A percentile compares a stretch with the other conserved stretches of the same genome.
phyloP scores from a whole-genome alignment of 1,140 invertebrate genomes.

The Nixonia krombeini region DNA sequence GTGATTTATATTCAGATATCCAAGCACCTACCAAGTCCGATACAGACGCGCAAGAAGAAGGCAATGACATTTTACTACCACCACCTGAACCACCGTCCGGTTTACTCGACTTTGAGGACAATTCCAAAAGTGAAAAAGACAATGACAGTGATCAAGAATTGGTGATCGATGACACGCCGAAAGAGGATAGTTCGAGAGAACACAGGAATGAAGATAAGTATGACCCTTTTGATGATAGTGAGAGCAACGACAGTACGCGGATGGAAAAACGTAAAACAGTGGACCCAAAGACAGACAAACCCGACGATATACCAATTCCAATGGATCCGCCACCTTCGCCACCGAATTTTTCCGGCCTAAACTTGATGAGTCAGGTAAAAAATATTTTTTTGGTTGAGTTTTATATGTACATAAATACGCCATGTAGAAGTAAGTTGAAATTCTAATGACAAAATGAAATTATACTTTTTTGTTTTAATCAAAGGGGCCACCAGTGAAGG shows the following conservation, averaged over 20 bases:
- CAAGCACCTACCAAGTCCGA: conserved; percentile 52
- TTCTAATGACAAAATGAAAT: no score
- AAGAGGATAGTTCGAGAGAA: conserved; percentile 56
- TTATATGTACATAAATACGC: no score
- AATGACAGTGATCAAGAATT: conserved; percentile 77
- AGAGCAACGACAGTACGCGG: conserved; percentile 61
- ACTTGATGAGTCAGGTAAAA: conserved; percentile 32
- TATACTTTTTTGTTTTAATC: no score
- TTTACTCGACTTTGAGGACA: conserved; percentile 67
- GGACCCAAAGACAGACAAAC: conserved; percentile 19
- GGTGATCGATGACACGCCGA: conserved; percentile 77
- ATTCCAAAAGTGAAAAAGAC: conserved; percentile 72
- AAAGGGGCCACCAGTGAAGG: background rate
- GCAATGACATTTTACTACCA: conserved; percentile 54
- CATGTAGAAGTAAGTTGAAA: no score
- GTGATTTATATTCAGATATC: conserved; percentile 66
- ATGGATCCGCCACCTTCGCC: conserved; percentile 51
- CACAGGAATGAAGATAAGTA: conserved; percentile 76
- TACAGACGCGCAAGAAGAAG: conserved; percentile 31
- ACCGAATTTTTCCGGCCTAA: conserved; percentile 39
- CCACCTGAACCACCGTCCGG: conserved; percentile 74
- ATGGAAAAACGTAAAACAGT: conserved; percentile 23
- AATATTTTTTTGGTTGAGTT: no score
- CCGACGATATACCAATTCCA: conserved; percentile 21
- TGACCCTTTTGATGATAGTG: conserved; percentile 74